phyloP scores from a whole-genome alignment of 2,797 vertebrate species.

The Ibycter americanus region DNA sequence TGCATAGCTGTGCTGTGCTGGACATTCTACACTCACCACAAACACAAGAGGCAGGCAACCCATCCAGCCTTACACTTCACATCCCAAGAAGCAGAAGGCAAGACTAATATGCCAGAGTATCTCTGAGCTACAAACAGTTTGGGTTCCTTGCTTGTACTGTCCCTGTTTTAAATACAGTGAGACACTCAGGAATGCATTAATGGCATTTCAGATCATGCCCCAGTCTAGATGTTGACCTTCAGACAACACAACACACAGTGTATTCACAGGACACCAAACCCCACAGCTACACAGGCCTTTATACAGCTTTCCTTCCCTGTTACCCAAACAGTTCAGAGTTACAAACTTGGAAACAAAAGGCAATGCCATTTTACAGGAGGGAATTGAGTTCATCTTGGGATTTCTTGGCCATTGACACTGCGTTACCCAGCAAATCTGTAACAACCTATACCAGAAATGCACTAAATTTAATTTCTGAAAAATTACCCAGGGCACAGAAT shows the following conservation, averaged over 20 bases:
- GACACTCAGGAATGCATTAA: not conserved
- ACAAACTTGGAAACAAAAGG: not conserved
- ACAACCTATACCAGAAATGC: accelerated
- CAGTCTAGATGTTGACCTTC: accelerated
- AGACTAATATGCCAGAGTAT: accelerated
- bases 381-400: not conserved
- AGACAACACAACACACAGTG: accelerated
- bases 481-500: not conserved
- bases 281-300: not conserved
- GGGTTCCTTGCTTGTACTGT: too few species aligned
- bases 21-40: accelerated
- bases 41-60: not conserved
- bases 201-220: accelerated
- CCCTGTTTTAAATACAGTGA: not conserved
- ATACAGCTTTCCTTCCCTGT: accelerated
- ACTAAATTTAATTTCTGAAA: accelerated
- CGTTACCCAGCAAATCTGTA: not conserved
- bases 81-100: not conserved
- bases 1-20: not conserved
- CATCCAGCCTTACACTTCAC: not conserved
- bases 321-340: not conserved
- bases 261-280: not conserved
- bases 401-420: accelerated
- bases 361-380: accelerated
- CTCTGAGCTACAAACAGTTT: not conserved